Evolutionary conservation across 2,888 invertebrate species (phyloP).

Genomic region (Seladonia tumulorum): DNA sequence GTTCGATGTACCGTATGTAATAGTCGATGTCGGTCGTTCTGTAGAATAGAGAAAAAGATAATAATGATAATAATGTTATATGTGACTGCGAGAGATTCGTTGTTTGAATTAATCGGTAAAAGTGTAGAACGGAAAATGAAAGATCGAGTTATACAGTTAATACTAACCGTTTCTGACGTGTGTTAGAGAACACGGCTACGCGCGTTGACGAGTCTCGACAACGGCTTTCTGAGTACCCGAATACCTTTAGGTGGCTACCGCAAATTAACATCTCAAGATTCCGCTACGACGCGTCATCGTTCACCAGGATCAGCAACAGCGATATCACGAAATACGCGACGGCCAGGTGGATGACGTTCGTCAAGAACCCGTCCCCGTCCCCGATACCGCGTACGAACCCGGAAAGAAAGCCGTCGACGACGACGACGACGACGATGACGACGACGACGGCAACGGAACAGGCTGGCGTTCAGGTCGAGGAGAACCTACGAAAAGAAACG

Average conservation of each 20-base stretch:
- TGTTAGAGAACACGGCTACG: slow-evolving; percentile 19
- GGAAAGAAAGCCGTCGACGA: slow-evolving; percentile 54
- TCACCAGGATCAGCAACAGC: slow-evolving; percentile 65
- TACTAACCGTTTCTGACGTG: slow-evolving; percentile 56
- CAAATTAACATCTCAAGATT: slow-evolving; percentile 68
- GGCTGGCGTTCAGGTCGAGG: slow-evolving; percentile 10
- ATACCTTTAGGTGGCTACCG: slow-evolving; percentile 67
- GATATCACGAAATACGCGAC: slow-evolving; percentile 60
- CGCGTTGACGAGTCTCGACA: slow-evolving; percentile 47
- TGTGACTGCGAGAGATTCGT: slow-evolving; percentile 29
- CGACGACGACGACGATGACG: background rate
- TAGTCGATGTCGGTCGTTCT: slow-evolving; percentile 57
- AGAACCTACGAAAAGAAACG: slow-evolving; percentile 31
- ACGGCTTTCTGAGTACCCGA: slow-evolving; percentile 59
- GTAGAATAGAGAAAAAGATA: slow-evolving; percentile 43
- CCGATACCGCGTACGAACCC: slow-evolving; percentile 62
- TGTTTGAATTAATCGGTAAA: slow-evolving; percentile 2
- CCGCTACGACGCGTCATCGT: slow-evolving; percentile 68
- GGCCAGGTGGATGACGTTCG: slow-evolving; percentile 74
- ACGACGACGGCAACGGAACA: slow-evolving; percentile 30
- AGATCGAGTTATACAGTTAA: slow-evolving; percentile 9
- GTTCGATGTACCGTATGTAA: slow-evolving; percentile 32
- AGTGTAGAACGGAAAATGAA: background rate
- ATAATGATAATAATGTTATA: slow-evolving; percentile 16
- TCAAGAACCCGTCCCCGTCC: slow-evolving; percentile 71